A percentile compares a stretch with the other conserved stretches of the same genome.
phyloP scores from a whole-genome alignment of 2,888 invertebrate species.

The Drosophila parthenogenetica region DNA sequence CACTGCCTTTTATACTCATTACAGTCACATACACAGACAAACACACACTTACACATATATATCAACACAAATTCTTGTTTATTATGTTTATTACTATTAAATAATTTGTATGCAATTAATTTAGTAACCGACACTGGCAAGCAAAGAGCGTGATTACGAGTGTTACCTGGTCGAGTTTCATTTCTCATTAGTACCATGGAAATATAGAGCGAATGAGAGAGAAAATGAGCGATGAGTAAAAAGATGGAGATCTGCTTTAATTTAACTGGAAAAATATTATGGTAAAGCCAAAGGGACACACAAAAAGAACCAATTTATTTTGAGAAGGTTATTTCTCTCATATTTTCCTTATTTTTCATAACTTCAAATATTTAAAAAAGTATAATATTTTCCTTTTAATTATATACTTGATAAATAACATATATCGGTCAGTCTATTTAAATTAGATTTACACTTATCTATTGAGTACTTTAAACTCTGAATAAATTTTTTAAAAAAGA shows the following conservation, averaged over 20 bases:
- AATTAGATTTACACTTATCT: too few relatives aligned
- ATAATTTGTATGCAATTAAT: constrained; percentile 81
- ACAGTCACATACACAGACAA: constrained; percentile 28
- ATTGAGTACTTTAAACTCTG: too few relatives aligned
- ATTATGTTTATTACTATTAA: constrained; percentile 81
- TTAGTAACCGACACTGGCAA: constrained; percentile 60
- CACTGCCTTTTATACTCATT: constrained; percentile 19
- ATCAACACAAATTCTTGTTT: constrained; percentile 48
- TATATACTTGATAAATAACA: too few relatives aligned
- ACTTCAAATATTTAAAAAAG: too few relatives aligned
- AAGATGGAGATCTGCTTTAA: constrained; percentile 29
- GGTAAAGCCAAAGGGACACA: constrained; percentile 12
- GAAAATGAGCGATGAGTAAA: neutral
- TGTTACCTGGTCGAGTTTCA: constrained; percentile 47
- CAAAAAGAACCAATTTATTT: neutral
- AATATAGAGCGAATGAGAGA: constrained; percentile 9
- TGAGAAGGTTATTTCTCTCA: too few relatives aligned
- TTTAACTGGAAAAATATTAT: constrained; percentile 32
- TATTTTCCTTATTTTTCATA: too few relatives aligned
- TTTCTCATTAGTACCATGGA: constrained; percentile 46
- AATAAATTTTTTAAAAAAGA: too few relatives aligned
- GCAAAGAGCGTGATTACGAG: constrained; percentile 32
- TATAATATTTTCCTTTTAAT: too few relatives aligned
- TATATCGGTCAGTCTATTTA: too few relatives aligned
- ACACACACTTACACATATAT: constrained; percentile 4